phyloP scores from a whole-genome alignment of 2,797 vertebrate species.

The Anableps anableps region DNA sequence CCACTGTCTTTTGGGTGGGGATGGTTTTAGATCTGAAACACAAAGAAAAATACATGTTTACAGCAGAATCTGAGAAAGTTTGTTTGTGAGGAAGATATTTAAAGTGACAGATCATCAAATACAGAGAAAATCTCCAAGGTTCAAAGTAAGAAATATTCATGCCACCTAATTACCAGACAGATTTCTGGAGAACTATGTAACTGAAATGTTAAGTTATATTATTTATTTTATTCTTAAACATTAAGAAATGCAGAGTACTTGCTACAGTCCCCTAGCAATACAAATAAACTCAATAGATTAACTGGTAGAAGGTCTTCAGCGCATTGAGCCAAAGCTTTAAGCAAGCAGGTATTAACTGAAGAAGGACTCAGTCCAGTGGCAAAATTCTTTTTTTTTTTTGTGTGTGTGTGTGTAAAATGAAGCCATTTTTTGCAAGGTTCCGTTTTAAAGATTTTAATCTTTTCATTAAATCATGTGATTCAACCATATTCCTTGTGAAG shows the following conservation, averaged over 20 bases:
- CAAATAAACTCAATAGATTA: neutral
- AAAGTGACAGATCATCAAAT: neutral
- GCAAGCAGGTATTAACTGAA: neutral
- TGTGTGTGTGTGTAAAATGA: neutral
- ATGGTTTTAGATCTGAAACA: conserved; percentile 68
- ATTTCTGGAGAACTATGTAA: neutral
- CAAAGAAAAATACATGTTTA: neutral
- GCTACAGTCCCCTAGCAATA: neutral
- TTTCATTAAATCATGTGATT: neutral
- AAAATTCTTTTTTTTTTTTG: neutral
- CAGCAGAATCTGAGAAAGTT: too few relatives aligned
- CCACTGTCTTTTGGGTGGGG: conserved; percentile 27
- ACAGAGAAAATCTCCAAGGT: neutral
- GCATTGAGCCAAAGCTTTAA: neutral
- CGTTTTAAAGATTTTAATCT: neutral
- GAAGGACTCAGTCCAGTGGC: neutral
- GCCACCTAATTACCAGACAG: neutral
- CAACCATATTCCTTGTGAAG: neutral
- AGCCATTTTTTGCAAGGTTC: neutral
- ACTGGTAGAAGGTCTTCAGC: neutral
- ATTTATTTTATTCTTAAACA: neutral
- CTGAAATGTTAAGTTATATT: neutral
- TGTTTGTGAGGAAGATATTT: neutral
- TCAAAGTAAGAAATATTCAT: neutral
- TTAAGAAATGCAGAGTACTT: neutral